phyloP scores from a whole-genome alignment of 2,888 invertebrate species.

The Chrysolina haemoptera region DNA sequence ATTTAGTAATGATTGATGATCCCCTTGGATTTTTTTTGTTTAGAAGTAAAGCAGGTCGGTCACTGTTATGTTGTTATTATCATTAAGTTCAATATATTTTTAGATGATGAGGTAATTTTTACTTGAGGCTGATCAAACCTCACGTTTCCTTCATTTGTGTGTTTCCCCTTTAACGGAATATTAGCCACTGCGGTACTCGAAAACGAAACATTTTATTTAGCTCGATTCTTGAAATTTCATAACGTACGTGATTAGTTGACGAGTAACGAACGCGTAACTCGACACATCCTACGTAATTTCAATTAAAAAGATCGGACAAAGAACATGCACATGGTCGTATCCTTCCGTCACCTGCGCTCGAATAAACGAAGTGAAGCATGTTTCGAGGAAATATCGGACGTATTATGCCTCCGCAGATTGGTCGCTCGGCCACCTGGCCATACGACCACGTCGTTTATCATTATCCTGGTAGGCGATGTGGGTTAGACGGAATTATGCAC shows the following conservation, averaged over 20 bases:
- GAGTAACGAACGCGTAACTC: not conserved
- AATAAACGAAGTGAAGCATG: slow-evolving; percentile 7
- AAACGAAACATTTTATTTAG: not conserved
- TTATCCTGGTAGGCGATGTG: slow-evolving; percentile 14
- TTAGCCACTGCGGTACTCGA: not conserved
- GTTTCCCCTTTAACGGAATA: not conserved
- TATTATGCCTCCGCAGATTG: slow-evolving; percentile 13
- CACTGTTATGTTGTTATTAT: too few species aligned
- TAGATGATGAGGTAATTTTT: too few species aligned
- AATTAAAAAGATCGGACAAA: not conserved
- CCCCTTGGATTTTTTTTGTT: too few species aligned
- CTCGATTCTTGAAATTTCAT: not conserved
- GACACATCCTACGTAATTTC: slow-evolving; percentile 1
- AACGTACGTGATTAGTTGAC: not conserved
- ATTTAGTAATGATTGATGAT: too few species aligned
- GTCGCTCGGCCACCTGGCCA: not conserved
- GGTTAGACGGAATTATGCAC: not conserved
- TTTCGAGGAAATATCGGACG: slow-evolving; percentile 3
- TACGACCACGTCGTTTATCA: slow-evolving; percentile 2
- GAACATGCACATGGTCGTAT: too few species aligned
- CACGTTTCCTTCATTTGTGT: not conserved
- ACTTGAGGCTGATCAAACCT: too few species aligned
- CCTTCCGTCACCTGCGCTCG: not conserved
- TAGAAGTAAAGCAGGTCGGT: too few species aligned
- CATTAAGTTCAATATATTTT: too few species aligned